Evolutionary conservation across 2,888 invertebrate species (phyloP).

Genomic region (Pollenia amentaria): DNA sequence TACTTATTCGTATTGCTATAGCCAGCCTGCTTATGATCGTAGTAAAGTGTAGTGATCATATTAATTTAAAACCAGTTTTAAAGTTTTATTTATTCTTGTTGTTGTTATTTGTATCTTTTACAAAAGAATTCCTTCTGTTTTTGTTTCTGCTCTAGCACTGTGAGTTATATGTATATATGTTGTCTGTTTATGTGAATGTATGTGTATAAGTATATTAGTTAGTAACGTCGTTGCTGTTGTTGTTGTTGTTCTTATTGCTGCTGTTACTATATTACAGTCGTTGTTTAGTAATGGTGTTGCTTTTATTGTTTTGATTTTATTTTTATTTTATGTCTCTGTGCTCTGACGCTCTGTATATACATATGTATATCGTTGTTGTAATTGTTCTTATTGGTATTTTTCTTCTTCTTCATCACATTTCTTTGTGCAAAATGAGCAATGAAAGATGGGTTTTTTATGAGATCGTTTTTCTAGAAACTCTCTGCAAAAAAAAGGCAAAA

Average conservation of each 20-base stretch:
- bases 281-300: slow-evolving; percentile 74
- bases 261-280: slow-evolving; percentile 69
- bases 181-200: neutral
- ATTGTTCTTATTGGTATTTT: slow-evolving; percentile 51
- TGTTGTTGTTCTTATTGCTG: slow-evolving; percentile 29
- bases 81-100: slow-evolving; percentile 66
- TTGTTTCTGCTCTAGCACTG: slow-evolving; percentile 57
- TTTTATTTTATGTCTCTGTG: slow-evolving; percentile 73
- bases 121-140: slow-evolving; percentile 73
- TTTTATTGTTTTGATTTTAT: slow-evolving; percentile 74
- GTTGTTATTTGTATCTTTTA: slow-evolving; percentile 68
- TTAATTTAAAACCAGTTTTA: slow-evolving; percentile 83
- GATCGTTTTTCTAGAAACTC: slow-evolving; percentile 67
- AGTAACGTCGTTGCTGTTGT: slow-evolving; percentile 25
- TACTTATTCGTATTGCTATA: slow-evolving; percentile 52
- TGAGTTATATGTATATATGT: slow-evolving; percentile 24
- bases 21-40: slow-evolving; percentile 43
- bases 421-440: slow-evolving; percentile 67
- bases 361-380: neutral
- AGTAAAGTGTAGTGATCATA: slow-evolving; percentile 79
- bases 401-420: slow-evolving; percentile 56
- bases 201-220: slow-evolving; percentile 24
- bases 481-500: slow-evolving; percentile 50
- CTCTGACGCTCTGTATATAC: slow-evolving; percentile 53
- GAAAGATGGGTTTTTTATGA: slow-evolving; percentile 70